A percentile compares a stretch with the other conserved stretches of the same genome.
phyloP scores from a whole-genome alignment of 2,797 vertebrate species.

The Muraenolepis orangiensis region DNA sequence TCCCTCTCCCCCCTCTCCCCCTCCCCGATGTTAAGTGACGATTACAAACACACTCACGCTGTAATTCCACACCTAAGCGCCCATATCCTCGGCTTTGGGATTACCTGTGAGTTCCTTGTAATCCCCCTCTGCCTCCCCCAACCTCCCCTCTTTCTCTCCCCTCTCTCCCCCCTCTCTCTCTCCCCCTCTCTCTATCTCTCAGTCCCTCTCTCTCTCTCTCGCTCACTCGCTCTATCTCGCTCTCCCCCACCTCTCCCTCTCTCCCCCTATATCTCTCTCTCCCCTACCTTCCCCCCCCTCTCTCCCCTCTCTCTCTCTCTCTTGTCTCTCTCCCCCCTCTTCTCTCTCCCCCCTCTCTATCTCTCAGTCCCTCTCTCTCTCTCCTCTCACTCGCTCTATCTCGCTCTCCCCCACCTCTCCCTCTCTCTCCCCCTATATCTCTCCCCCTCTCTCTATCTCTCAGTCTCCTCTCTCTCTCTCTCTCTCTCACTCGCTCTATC shows the following conservation, averaged over 20 bases:
- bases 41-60: constrained; percentile 76
- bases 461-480: background rate
- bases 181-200: constrained; percentile 25
- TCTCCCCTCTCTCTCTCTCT: no score
- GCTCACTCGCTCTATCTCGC: no score
- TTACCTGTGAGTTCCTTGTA: constrained; percentile 62
- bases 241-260: background rate
- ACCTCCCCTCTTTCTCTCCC: constrained; percentile 59
- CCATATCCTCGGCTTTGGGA: constrained; percentile 24
- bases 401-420: no score
- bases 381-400: no score
- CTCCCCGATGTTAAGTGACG: constrained; percentile 71
- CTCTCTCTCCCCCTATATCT: no score
- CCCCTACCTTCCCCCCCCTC: no score
- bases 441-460: background rate
- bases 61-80: constrained; percentile 76
- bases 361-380: constrained; percentile 34
- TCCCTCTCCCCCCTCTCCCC: constrained; percentile 65
- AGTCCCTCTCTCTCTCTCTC: no score
- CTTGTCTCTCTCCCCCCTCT: constrained; percentile 20
- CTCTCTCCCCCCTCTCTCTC: constrained; percentile 60
- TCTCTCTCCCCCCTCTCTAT: constrained; percentile 60
- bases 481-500: no score
- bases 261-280: background rate
- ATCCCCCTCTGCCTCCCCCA: constrained; percentile 64